Evolutionary conservation across 2,113 vertebrate species (phyloP).

Genomic region (Ptyas mucosa): DNA sequence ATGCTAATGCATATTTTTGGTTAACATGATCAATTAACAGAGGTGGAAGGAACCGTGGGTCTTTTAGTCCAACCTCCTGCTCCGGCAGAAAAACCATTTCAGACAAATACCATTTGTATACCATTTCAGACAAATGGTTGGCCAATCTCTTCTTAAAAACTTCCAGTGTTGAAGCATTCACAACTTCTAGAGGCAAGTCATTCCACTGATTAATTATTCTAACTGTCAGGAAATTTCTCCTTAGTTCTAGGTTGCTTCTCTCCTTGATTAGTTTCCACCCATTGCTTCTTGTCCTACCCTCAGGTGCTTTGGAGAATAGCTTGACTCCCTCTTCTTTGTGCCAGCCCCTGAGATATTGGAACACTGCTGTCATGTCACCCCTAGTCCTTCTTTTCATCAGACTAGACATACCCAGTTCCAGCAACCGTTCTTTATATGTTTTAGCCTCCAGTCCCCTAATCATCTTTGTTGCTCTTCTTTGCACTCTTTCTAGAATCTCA

Average conservation of each 20-base stretch:
- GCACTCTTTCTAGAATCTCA: not conserved
- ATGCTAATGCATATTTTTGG: not conserved
- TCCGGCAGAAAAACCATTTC: not conserved
- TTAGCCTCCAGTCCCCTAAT: not conserved
- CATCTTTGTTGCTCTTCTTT: not conserved
- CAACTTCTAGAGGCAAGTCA: not conserved
- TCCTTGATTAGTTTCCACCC: not conserved
- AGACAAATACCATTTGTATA: too few species aligned
- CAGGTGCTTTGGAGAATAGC: not conserved
- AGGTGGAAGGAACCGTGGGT: not conserved
- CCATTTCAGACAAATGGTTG: not conserved
- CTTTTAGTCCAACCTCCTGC: not conserved
- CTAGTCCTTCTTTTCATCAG: not conserved
- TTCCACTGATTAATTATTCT: not conserved
- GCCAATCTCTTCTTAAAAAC: not conserved
- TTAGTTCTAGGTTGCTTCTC: not conserved
- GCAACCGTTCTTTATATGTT: not conserved
- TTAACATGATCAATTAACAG: not conserved
- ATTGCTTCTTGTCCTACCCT: not conserved
- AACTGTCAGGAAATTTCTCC: too few species aligned
- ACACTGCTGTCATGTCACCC: not conserved
- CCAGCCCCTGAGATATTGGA: not conserved
- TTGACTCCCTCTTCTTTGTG: not conserved
- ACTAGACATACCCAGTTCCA: not conserved
- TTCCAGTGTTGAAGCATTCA: not conserved